Conservation (phyloP, 2,888 invertebrate species). For the Trimorus sp. region DNA sequence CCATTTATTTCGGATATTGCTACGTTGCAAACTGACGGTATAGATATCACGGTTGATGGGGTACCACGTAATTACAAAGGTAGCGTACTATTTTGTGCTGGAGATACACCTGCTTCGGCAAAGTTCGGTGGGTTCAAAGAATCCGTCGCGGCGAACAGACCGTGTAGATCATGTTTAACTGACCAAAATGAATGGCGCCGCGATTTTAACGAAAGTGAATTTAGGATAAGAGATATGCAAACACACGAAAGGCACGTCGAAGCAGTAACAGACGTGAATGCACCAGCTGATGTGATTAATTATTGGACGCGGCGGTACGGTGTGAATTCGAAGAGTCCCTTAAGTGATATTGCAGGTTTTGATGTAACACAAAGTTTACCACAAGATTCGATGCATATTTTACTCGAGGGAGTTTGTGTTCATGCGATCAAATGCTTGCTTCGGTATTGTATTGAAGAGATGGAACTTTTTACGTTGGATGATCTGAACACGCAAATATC, state of each 20-base stretch:
- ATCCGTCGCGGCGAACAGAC: conserved; percentile 60
- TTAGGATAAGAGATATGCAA: conserved; percentile 36
- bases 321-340: conserved; percentile 37
- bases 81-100: conserved; percentile 3
- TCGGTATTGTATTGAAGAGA: conserved; percentile 60
- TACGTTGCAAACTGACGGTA: conserved; percentile 61
- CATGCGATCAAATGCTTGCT: conserved; percentile 49
- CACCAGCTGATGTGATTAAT: conserved; percentile 9
- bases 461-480: conserved; percentile 61
- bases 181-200: conserved; percentile 16
- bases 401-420: conserved; percentile 64
- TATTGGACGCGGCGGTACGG: conserved; percentile 58
- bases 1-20: conserved; percentile 22
- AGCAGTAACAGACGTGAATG: conserved; percentile 10
- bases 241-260: conserved; percentile 35
- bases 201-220: conserved; percentile 20
- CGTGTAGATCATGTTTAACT: conserved; percentile 59
- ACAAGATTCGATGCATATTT: conserved; percentile 66
- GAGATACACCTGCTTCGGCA: conserved; percentile 63
- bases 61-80: background rate
- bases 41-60: conserved; percentile 26
- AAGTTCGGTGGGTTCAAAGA: conserved; percentile 64
- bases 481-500: conserved; percentile 65
- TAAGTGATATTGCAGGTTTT: conserved; percentile 9
- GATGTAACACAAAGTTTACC: conserved; percentile 54